phyloP scores from a whole-genome alignment of 2,113 vertebrate species.

The Osmerus mordax region DNA sequence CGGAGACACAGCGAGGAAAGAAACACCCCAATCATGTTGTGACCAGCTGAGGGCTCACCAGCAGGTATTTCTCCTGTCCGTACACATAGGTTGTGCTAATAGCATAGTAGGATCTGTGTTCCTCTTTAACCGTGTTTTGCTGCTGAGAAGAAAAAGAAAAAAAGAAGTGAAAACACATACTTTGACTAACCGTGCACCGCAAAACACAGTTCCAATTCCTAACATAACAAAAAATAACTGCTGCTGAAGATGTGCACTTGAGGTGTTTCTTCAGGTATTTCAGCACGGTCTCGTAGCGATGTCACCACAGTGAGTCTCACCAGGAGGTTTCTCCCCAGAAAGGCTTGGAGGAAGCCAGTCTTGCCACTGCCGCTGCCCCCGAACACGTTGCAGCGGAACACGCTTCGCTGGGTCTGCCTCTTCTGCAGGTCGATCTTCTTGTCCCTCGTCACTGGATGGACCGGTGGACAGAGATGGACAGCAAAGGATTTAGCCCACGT shows the following conservation, averaged over 20 bases:
- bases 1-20: too few relatives aligned
- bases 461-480: background rate
- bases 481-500: too few relatives aligned
- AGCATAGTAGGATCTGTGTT: constrained; percentile 92
- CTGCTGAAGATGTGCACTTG: background rate
- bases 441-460: constrained; percentile 85
- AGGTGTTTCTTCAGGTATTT: background rate
- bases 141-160: constrained; percentile 39
- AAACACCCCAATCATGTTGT: background rate
- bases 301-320: constrained; percentile 62
- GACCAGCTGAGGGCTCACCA: constrained; percentile 76
- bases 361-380: constrained; percentile 88
- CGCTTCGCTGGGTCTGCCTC: constrained; percentile 93
- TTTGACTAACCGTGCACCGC: too few relatives aligned
- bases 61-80: constrained; percentile 94
- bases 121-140: constrained; percentile 77
- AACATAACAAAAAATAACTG: background rate
- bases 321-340: constrained; percentile 86
- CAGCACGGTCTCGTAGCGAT: background rate
- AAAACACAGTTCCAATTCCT: background rate
- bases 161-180: background rate
- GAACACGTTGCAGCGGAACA: constrained; percentile 93
- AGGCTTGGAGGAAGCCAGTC: constrained; percentile 88
- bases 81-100: constrained; percentile 95
- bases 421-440: constrained; percentile 98